These are phyloP conservation scores for Synanthedon andrenaeformis DNA, from an alignment of 2,888 invertebrate genomes.

Conservation along the genomic window DNA sequence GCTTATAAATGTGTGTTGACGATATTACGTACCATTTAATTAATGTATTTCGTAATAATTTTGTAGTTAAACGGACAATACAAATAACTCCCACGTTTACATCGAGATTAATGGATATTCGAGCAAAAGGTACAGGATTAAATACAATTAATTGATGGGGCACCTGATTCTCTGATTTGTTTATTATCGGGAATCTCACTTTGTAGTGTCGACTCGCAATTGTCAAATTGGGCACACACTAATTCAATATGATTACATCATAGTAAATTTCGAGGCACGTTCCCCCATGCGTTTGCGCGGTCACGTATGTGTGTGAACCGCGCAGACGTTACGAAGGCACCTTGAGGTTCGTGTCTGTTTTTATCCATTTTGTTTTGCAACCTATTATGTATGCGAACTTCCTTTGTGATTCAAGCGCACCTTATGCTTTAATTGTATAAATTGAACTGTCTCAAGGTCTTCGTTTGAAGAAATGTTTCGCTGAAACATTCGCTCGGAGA, in stretches of 20 bases:
- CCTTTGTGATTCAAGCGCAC: constrained; percentile 20
- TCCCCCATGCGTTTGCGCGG: constrained; percentile 23
- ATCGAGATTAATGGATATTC: constrained; percentile 9
- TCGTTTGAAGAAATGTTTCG: constrained; percentile 9
- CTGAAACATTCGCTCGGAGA: constrained; percentile 1
- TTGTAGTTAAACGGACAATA: constrained; percentile 13
- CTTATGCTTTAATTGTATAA: constrained; percentile 26
- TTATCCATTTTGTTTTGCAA: constrained; percentile 15
- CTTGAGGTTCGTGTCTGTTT: constrained; percentile 34
- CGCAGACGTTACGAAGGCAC: constrained; percentile 41
- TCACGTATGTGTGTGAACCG: constrained; percentile 7
- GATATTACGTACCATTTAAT: constrained; percentile 27
- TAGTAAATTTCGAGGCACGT: constrained; percentile 41
- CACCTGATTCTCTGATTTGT: not conserved
- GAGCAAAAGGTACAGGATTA: not conserved
- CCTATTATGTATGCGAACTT: constrained; percentile 17
- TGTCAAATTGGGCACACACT: not conserved
- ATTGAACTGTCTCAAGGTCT: constrained; percentile 19
- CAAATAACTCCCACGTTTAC: constrained; percentile 10
- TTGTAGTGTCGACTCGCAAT: not conserved
- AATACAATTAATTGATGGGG: too few species aligned
- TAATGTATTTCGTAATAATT: constrained; percentile 19
- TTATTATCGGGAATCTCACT: too few species aligned
- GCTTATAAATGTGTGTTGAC: constrained; percentile 16
- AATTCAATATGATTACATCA: constrained; percentile 11